phyloP scores from a whole-genome alignment of 2,797 vertebrate genomes.

The Phataginus tricuspis region DNA sequence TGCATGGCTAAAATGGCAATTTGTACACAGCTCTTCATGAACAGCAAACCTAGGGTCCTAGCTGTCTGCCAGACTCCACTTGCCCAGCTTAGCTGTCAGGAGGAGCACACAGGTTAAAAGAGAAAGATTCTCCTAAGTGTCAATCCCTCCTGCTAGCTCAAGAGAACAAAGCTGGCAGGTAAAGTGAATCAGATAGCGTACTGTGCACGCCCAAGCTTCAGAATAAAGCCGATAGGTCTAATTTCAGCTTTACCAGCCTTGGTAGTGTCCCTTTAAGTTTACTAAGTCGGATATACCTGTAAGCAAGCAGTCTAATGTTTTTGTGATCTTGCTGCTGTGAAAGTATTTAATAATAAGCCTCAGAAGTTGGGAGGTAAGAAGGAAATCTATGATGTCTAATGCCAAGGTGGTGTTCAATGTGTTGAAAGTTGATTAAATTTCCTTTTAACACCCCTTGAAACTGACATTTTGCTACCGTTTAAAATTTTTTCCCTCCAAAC shows the following conservation, averaged over 20 bases:
- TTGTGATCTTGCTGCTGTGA: slow-evolving; percentile 75
- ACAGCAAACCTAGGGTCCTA: slow-evolving; percentile 33
- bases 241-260: slow-evolving; percentile 76
- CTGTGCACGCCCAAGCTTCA: slow-evolving; percentile 69
- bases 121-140: slow-evolving; percentile 52
- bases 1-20: not conserved
- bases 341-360: slow-evolving; percentile 82
- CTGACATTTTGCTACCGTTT: slow-evolving; percentile 74
- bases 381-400: slow-evolving; percentile 79
- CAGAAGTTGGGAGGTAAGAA: slow-evolving; percentile 79
- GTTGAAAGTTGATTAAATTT: slow-evolving; percentile 82
- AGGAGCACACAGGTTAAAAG: slow-evolving; percentile 39
- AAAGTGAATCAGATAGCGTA: slow-evolving; percentile 63
- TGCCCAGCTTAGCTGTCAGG: slow-evolving; percentile 21
- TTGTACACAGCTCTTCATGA: not conserved
- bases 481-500: slow-evolving; percentile 66
- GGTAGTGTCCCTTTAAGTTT: slow-evolving; percentile 76
- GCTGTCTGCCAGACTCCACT: slow-evolving; percentile 44
- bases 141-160: slow-evolving; percentile 63
- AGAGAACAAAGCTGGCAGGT: slow-evolving; percentile 50
- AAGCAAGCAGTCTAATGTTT: slow-evolving; percentile 75
- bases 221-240: slow-evolving; percentile 73
- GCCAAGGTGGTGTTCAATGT: slow-evolving; percentile 77
- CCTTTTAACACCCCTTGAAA: slow-evolving; percentile 79
- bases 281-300: slow-evolving; percentile 63